Percentiles rank a stretch among this genome's conserved stretches.
These are phyloP conservation scores for Orthosia gothica DNA, from an alignment of 2,888 invertebrate species.

Conservation along the genomic window DNA sequence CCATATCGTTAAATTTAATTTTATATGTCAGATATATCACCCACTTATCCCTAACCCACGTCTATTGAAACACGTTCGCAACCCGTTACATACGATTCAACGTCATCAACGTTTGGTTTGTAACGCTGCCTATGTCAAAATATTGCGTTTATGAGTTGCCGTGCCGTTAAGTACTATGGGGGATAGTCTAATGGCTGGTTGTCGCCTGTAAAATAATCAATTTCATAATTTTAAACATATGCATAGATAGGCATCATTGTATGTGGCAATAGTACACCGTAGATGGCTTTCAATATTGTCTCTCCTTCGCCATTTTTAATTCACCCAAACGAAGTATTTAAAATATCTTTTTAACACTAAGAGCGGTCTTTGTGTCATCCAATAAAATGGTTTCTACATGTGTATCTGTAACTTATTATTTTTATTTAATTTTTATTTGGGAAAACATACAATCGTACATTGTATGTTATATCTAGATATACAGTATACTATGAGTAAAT, in stretches of 20 bases:
- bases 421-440: no score
- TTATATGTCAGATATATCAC: constrained; percentile 41
- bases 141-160: not conserved
- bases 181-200: fast-evolving
- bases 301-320: not conserved
- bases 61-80: constrained; percentile 50
- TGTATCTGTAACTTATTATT: no score
- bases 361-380: not conserved
- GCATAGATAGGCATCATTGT: not conserved
- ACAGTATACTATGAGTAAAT: no score
- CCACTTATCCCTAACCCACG: constrained; percentile 45
- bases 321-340: not conserved
- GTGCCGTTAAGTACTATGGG: not conserved
- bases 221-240: not conserved
- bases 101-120: not conserved
- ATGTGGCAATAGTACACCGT: not conserved
- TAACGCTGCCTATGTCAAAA: constrained; percentile 12
- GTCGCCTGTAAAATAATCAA: not conserved
- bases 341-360: not conserved
- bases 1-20: constrained; percentile 33
- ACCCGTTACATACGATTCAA: constrained; percentile 42
- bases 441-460: no score
- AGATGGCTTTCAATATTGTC: not conserved
- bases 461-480: no score
- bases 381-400: not conserved